These are phyloP conservation scores for Atherinosoma microstoma DNA, from an alignment of 2,797 vertebrate genomes.

Conservation along the genomic window DNA sequence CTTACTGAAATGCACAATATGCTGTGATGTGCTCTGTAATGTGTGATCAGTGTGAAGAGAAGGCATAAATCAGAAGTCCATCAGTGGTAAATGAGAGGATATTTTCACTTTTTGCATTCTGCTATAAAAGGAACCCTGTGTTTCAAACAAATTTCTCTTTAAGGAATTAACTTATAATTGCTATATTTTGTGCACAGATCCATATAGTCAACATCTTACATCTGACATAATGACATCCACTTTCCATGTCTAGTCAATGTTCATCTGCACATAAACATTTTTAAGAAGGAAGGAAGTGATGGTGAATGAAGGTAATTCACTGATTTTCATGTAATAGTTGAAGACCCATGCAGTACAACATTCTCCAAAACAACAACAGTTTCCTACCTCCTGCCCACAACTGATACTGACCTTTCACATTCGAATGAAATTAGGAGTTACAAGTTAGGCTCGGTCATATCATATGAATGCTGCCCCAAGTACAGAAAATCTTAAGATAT, in stretches of 20 bases:
- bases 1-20: constrained; percentile 73
- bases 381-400: neutral
- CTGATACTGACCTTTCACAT: neutral
- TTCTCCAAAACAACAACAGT: neutral
- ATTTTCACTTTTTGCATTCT: constrained; percentile 42
- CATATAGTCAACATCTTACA: neutral
- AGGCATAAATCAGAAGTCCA: constrained; percentile 64
- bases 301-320: neutral
- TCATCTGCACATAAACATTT: neutral
- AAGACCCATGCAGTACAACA: neutral
- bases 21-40: constrained; percentile 70
- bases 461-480: neutral
- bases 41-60: constrained; percentile 63
- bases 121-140: neutral
- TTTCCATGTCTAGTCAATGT: neutral
- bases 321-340: neutral
- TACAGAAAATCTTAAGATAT: neutral
- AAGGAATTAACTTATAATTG: neutral
- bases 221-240: neutral
- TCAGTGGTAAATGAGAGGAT: constrained; percentile 42
- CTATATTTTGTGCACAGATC: neutral
- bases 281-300: neutral
- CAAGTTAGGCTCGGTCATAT: neutral
- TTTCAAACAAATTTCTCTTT: neutral
- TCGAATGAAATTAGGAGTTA: neutral